Base-by-base conservation (phyloP, 2,888 invertebrate genomes). In the Anthoptus insignis region DNA sequence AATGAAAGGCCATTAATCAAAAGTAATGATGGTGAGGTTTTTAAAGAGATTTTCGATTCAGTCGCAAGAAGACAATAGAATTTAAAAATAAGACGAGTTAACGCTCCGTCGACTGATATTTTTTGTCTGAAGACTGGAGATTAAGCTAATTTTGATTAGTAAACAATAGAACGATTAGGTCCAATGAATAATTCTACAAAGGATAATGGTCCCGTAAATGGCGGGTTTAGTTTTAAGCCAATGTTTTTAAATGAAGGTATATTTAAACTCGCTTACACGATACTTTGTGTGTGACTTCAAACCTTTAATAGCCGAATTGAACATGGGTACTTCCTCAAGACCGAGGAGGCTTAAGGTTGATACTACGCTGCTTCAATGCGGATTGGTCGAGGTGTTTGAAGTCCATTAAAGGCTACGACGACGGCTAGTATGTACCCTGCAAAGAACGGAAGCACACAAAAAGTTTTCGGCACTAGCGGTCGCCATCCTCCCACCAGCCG, bases 101-200 rank as follows among this genome's bases (percentile, higher is more conserved):
- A 54, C 61, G 24, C 54, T 54, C 22, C 53, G 34, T 27, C 45
- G 54, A 22, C 37, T 21, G 7, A 59, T 14, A 14, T 61, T 61
- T 54, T 56, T 58, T 58, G 29, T 52, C 32, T 45, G 24, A 14
- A 16, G 42, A 32, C 22, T 19, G 9, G 34, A 47, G 61, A 61
- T 61, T 54, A 61, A 56, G 54, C 61, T 63, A 63, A 63, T 63
- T 63, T 63, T 63, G 61, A 63, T 63, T 63, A 63, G 61, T 32
- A 56, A 63, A 63, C 61, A 63, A 63, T 56, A 37, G 61, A 24
- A 16, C 37, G 34, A 54, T 63, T 54, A 27, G 22, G 11, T 52
- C 21, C 32, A 13, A 47, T 2, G 47, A n/a, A 24, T 13, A 14
- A n/a, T n/a, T 27, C 9, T 8, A 24, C 3, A 11, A 8, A 22